Percentiles rank a stretch among this genome's conserved stretches.
phyloP scores from a whole-genome alignment of 2,113 vertebrate species.

The Aegithalos caudatus region DNA sequence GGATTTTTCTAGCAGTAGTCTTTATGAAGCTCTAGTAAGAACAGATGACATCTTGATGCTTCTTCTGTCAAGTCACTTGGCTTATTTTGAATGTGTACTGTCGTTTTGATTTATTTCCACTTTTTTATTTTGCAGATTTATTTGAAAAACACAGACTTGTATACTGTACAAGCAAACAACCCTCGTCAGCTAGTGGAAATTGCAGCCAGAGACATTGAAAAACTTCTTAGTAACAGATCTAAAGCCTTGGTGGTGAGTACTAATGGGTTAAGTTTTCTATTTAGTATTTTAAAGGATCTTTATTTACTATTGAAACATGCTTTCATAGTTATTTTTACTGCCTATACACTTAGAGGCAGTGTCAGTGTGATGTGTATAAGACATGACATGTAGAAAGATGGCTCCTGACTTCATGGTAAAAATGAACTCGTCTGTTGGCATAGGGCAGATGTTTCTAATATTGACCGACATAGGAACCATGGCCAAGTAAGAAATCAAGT shows the following conservation, averaged over 20 bases:
- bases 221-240: conserved; percentile 90
- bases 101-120: background rate
- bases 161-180: conserved; percentile 89
- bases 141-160: conserved; percentile 78
- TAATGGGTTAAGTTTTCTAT: background rate
- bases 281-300: background rate
- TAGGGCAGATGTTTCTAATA: conserved; percentile 16
- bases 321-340: background rate
- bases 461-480: background rate
- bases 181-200: conserved; percentile 90
- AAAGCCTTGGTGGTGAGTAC: conserved; percentile 89
- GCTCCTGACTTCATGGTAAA: background rate
- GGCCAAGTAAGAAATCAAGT: background rate
- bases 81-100: background rate
- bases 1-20: background rate
- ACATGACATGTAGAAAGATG: background rate
- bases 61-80: background rate
- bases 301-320: background rate
- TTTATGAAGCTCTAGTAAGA: background rate
- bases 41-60: background rate
- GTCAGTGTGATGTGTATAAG: background rate
- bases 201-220: conserved; percentile 93
- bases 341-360: background rate
- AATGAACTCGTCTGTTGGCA: conserved; percentile 8
- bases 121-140: conserved; percentile 81